These are phyloP conservation scores for Drosophila parvula DNA, from an alignment of 1,140 invertebrate genomes.

Conservation along the genomic window DNA sequence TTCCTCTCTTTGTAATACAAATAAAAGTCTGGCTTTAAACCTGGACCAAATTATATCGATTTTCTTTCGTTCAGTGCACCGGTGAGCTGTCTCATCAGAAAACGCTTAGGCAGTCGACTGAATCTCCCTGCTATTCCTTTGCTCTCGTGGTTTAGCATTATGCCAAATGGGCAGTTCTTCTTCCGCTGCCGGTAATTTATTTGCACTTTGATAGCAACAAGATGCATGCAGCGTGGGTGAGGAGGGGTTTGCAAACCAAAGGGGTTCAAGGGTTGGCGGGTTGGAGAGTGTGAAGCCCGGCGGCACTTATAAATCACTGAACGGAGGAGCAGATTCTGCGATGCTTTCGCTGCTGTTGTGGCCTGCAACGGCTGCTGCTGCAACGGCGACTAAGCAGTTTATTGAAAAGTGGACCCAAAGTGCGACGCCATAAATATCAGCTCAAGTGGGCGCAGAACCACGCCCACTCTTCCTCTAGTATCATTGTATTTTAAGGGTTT, in stretches of 20 bases:
- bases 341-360: conserved; percentile 38
- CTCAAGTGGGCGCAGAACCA: conserved; percentile 28
- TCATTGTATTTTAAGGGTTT: conserved; percentile 2
- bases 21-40: not conserved
- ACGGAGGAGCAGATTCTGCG: conserved; percentile 51
- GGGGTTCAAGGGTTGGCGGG: not conserved
- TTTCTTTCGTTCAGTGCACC: conserved; percentile 19
- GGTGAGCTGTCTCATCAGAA: conserved; percentile 63
- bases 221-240: conserved; percentile 50
- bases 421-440: conserved; percentile 46
- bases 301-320: conserved; percentile 68
- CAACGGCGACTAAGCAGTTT: conserved; percentile 71
- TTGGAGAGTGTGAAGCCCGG: conserved; percentile 4
- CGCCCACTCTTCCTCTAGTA: conserved; percentile 9
- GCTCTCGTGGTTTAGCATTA: conserved; percentile 11
- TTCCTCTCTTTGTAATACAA: not conserved
- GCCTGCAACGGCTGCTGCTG: conserved; percentile 36
- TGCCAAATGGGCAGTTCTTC: conserved; percentile 51
- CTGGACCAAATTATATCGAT: not conserved
- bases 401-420: conserved; percentile 71
- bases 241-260: too few relatives aligned
- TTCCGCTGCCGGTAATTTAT: conserved; percentile 67
- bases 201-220: conserved; percentile 80
- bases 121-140: conserved; percentile 2
- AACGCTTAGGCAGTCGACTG: conserved; percentile 60